A percentile compares a stretch with the other conserved stretches of the same genome.
These are phyloP conservation scores for Melipona quadrifasciata DNA, from an alignment of 1,140 invertebrate genomes.

Conservation along the genomic window DNA sequence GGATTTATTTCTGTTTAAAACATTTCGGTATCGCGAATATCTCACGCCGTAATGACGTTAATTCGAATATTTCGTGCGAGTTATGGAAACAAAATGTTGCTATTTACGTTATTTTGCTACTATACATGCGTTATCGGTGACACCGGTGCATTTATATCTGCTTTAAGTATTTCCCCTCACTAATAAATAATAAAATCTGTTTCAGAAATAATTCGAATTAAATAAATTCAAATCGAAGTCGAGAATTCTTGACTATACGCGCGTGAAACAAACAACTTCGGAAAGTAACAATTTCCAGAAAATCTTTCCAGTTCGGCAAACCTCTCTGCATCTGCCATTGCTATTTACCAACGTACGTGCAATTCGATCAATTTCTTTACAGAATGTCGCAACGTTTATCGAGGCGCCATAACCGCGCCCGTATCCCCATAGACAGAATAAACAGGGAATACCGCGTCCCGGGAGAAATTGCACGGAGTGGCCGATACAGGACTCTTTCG, in stretches of 20 bases:
- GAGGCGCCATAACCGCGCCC: conserved; percentile 3
- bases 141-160: neutral
- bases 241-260: no score
- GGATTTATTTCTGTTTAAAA: neutral
- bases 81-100: neutral
- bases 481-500: neutral
- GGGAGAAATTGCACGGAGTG: conserved; percentile 52
- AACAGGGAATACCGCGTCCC: conserved; percentile 23
- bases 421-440: conserved; percentile 32
- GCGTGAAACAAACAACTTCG: no score
- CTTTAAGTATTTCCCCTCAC: neutral
- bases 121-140: neutral
- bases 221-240: no score
- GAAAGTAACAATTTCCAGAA: neutral
- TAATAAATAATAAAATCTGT: no score
- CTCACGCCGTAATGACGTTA: neutral
- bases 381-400: conserved; percentile 12
- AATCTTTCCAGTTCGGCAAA: neutral
- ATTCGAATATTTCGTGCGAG: neutral
- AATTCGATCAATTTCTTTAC: conserved; percentile 22
- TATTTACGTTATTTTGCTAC: neutral
- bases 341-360: neutral
- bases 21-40: neutral
- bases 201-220: no score
- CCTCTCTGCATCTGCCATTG: neutral